A percentile compares a stretch with the other conserved stretches of the same genome.
phyloP scores from a whole-genome alignment of 2,888 invertebrate genomes.

The Phragmatobia fuliginosa region DNA sequence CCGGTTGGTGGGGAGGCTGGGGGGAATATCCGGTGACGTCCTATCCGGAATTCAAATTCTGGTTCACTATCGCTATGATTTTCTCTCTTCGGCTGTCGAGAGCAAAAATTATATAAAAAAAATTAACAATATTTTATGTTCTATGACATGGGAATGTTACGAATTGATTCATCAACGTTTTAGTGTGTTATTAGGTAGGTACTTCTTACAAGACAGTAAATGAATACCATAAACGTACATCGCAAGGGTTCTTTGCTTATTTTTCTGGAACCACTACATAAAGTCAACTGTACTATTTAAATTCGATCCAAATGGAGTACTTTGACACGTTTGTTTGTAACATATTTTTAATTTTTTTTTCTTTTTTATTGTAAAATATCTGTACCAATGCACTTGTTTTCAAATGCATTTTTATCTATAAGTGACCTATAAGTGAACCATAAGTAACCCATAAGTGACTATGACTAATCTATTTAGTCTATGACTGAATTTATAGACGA shows the following conservation, averaged over 20 bases:
- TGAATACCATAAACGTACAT: background rate
- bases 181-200: background rate
- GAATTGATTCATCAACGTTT: background rate
- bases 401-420: background rate
- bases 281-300: background rate
- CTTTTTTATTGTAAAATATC: background rate
- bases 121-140: background rate
- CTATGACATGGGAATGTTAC: conserved; percentile 4
- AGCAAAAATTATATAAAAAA: conserved; percentile 21
- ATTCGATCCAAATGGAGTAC: background rate
- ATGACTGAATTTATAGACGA: background rate
- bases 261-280: background rate
- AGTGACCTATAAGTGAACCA: too few relatives aligned
- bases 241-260: background rate
- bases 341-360: background rate
- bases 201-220: background rate
- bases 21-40: conserved; percentile 64
- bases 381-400: background rate
- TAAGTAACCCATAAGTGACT: background rate
- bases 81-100: conserved; percentile 41
- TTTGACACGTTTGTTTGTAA: background rate
- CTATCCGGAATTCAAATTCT: conserved; percentile 71
- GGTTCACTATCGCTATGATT: conserved; percentile 60
- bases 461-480: background rate
- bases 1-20: conserved; percentile 39